Conservation (phyloP, 1,140 invertebrate genomes). For the Maconellicoccus hirsutus region DNA sequence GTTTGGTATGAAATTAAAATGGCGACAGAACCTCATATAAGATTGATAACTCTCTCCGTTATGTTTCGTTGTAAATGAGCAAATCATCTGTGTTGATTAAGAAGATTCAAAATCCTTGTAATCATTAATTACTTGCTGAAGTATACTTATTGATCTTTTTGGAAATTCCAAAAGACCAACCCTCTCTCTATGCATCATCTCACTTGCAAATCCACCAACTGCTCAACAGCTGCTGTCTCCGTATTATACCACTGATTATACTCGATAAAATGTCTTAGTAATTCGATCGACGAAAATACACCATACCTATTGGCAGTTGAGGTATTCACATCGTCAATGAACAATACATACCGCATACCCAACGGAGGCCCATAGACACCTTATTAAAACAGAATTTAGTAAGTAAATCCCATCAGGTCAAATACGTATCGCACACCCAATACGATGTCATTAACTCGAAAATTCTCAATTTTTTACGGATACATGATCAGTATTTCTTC, state of each 20-base stretch:
- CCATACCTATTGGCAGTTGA: slow-evolving; percentile 75
- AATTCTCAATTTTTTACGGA: too few species aligned
- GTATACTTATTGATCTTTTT: too few species aligned
- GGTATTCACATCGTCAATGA: slow-evolving; percentile 92
- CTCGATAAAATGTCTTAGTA: slow-evolving; percentile 81
- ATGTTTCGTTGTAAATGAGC: slow-evolving; percentile 80
- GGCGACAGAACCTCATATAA: slow-evolving; percentile 62
- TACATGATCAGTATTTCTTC: too few species aligned
- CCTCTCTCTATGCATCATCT: slow-evolving; percentile 27
- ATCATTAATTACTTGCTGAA: too few species aligned
- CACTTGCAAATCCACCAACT: slow-evolving; percentile 79
- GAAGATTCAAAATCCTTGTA: too few species aligned
- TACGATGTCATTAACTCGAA: too few species aligned
- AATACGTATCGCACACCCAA: too few species aligned
- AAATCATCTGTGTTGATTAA: slow-evolving; percentile 34
- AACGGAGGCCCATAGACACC: slow-evolving; percentile 83
- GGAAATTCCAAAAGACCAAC: too few species aligned
- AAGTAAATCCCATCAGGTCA: too few species aligned
- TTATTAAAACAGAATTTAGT: slow-evolving; percentile 27
- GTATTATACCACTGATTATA: slow-evolving; percentile 84
- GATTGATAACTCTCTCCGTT: slow-evolving; percentile 63
- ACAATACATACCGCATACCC: slow-evolving; percentile 78
- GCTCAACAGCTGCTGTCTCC: slow-evolving; percentile 73
- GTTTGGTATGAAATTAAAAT: slow-evolving; percentile 79
- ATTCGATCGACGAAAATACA: slow-evolving; percentile 83